These are phyloP conservation scores for Lynx canadensis DNA, from an alignment of 2,113 vertebrate species.

Conservation along the genomic window DNA sequence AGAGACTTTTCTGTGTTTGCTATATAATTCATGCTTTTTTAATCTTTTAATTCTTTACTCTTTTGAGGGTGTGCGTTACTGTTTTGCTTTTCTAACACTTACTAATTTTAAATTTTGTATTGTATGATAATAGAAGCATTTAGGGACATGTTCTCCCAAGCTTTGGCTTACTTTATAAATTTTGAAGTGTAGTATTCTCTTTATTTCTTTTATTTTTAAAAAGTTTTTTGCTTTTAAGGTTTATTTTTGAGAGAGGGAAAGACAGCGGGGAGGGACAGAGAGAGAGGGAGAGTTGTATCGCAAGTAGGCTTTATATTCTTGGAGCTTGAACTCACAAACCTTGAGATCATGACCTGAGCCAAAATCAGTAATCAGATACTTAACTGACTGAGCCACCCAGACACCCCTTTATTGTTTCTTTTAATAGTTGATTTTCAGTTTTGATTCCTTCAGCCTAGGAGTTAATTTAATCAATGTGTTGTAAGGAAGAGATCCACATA, in stretches of 20 bases:
- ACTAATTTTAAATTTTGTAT: conserved; percentile 1
- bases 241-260: too few relatives aligned
- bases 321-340: too few relatives aligned
- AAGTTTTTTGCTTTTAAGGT: too few relatives aligned
- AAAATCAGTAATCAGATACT: too few relatives aligned
- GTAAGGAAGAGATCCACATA: background rate
- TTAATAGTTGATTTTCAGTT: background rate
- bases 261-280: too few relatives aligned
- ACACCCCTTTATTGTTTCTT: background rate
- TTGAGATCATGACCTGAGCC: too few relatives aligned
- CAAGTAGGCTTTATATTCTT: too few relatives aligned
- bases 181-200: conserved; percentile 14
- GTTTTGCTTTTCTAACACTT: background rate
- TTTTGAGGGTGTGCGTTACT: background rate
- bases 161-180: background rate
- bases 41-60: background rate
- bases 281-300: too few relatives aligned
- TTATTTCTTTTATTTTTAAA: background rate
- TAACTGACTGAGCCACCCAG: too few relatives aligned
- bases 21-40: background rate
- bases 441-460: background rate
- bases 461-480: background rate
- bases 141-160: background rate
- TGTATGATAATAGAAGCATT: background rate
- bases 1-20: background rate